Evolutionary conservation across 2,113 vertebrate species (phyloP).

Genomic region (Steatornis caripensis): DNA sequence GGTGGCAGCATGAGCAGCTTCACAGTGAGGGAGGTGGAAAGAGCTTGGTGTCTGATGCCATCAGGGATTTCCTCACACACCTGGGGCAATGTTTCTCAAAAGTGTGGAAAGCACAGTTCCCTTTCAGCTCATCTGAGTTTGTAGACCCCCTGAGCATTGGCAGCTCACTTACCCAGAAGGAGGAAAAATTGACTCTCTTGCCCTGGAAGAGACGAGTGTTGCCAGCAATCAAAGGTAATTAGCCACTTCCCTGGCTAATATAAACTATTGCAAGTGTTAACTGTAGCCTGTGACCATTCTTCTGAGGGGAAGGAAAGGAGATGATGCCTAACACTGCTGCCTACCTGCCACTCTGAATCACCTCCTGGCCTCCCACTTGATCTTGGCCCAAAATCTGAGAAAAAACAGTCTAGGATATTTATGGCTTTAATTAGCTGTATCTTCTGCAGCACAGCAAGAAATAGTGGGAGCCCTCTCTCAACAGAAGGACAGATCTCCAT

Average conservation of each 20-base stretch:
- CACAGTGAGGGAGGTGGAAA: rapidly evolving
- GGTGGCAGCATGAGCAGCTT: not conserved
- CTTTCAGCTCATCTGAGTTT: not conserved
- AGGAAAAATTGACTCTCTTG: not conserved
- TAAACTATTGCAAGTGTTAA: not conserved
- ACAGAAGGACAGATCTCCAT: not conserved
- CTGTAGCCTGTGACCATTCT: not conserved
- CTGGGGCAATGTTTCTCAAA: not conserved
- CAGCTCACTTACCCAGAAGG: not conserved
- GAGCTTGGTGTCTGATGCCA: not conserved
- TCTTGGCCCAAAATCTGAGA: not conserved
- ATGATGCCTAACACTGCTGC: not conserved
- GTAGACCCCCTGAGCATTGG: not conserved
- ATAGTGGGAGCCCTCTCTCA: not conserved
- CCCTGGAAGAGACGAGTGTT: not conserved
- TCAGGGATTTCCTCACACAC: not conserved
- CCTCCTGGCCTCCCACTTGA: not conserved
- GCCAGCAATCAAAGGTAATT: not conserved
- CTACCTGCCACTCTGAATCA: rapidly evolving
- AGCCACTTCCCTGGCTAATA: not conserved
- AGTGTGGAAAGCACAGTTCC: not conserved
- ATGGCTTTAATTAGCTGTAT: not conserved
- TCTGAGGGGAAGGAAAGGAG: not conserved
- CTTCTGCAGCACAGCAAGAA: not conserved
- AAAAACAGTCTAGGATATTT: not conserved